Evolutionary conservation across 2,113 vertebrate genomes (phyloP).

Genomic region (Oophaga pumilio): DNA sequence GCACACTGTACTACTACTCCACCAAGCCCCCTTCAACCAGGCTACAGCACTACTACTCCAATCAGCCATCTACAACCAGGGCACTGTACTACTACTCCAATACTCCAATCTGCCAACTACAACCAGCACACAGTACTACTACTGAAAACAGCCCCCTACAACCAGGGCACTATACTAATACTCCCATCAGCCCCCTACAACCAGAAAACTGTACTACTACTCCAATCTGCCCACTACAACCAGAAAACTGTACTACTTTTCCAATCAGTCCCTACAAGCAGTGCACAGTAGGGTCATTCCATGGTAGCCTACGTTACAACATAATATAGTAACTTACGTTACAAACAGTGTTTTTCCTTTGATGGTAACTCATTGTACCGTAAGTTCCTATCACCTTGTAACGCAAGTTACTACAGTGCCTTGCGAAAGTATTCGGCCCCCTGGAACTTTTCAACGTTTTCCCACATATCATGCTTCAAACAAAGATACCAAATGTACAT

Average conservation of each 20-base stretch:
- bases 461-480: too few species aligned
- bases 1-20: background rate
- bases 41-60: background rate
- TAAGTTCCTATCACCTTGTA: too few species aligned
- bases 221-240: background rate
- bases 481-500: too few species aligned
- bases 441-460: too few species aligned
- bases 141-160: background rate
- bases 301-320: too few species aligned
- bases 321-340: too few species aligned
- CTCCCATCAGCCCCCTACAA: background rate
- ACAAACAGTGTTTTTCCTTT: too few species aligned
- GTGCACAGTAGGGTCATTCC: background rate
- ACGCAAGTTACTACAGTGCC: too few species aligned
- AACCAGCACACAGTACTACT: background rate
- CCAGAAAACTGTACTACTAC: background rate
- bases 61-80: background rate
- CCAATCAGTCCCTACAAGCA: background rate
- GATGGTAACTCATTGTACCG: too few species aligned
- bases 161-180: background rate
- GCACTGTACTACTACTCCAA: background rate
- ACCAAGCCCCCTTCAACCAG: background rate
- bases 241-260: background rate
- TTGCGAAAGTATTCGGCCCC: too few species aligned
- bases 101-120: background rate